phyloP scores from a whole-genome alignment of 2,797 vertebrate species.

The Melanotaenia trifasciata region DNA sequence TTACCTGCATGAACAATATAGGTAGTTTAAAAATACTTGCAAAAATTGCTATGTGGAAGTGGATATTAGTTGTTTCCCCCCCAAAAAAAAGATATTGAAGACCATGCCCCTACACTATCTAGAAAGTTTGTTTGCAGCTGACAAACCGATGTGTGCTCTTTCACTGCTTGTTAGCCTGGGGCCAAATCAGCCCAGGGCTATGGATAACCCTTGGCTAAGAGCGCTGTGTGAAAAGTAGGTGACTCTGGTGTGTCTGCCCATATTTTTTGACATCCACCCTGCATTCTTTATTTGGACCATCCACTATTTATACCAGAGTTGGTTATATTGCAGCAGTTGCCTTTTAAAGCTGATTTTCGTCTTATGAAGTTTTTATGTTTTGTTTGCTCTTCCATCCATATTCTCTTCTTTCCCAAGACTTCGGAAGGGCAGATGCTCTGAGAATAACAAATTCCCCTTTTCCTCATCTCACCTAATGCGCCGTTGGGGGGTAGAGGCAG shows the following conservation, averaged over 20 bases:
- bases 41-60: constrained; percentile 27
- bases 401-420: constrained; percentile 64
- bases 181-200: constrained; percentile 62
- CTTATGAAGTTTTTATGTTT: constrained; percentile 60
- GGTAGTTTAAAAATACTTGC: background rate
- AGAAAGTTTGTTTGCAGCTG: constrained; percentile 51
- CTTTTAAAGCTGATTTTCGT: constrained; percentile 76
- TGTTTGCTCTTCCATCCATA: constrained; percentile 57
- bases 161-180: constrained; percentile 47
- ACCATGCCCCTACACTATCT: constrained; percentile 20
- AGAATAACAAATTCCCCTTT: constrained; percentile 73
- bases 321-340: constrained; percentile 67
- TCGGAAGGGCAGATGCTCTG: constrained; percentile 66
- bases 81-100: no score
- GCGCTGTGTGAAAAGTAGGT: constrained; percentile 54
- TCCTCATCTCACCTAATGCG: constrained; percentile 64
- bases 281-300: constrained; percentile 69
- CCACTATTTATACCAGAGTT: constrained; percentile 71
- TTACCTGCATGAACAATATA: constrained; percentile 11
- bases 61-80: background rate
- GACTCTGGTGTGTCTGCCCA: constrained; percentile 43
- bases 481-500: constrained; percentile 45
- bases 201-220: constrained; percentile 63
- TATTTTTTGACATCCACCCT: constrained; percentile 63
- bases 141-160: constrained; percentile 44